These are phyloP conservation scores for Ceuthmochares aereus DNA, from an alignment of 2,113 vertebrate species.

Conservation along the genomic window DNA sequence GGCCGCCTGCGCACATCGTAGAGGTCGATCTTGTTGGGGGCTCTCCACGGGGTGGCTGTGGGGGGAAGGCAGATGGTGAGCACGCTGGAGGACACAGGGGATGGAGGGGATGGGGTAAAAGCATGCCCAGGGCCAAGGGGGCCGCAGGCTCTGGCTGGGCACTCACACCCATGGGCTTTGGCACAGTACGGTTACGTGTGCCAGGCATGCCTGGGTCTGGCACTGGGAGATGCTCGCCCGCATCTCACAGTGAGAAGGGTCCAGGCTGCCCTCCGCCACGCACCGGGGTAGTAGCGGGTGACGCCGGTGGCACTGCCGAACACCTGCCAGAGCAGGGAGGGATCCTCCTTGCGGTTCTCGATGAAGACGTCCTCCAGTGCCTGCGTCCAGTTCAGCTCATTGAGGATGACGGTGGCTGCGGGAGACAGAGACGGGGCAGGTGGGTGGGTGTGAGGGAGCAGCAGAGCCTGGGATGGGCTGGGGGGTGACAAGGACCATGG, in stretches of 20 bases:
- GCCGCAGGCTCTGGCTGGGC: rapidly evolving
- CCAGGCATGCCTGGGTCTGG: rapidly evolving
- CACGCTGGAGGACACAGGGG: rapidly evolving
- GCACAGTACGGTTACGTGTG: rapidly evolving
- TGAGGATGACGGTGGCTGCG: conserved; percentile 92
- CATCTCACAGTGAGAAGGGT: background rate
- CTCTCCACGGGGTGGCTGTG: conserved; percentile 93
- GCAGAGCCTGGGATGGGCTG: background rate
- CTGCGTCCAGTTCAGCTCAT: conserved; percentile 97
- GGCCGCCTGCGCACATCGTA: conserved; percentile 96
- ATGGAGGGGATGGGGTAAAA: background rate
- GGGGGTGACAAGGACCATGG: rapidly evolving
- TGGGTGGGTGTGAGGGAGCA: background rate
- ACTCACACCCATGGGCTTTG: background rate
- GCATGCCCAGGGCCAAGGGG: background rate
- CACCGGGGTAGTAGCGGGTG: conserved; percentile 97
- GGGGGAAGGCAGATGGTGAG: background rate
- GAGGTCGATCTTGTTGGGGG: conserved; percentile 97
- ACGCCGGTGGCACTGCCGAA: conserved; percentile 97
- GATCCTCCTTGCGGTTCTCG: conserved; percentile 91
- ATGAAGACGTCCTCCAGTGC: conserved; percentile 93
- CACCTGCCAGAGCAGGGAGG: conserved; percentile 95
- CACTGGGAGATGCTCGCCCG: rapidly evolving
- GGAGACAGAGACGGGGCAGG: background rate
- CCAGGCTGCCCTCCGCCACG: background rate